Percentiles rank a stretch among this genome's conserved stretches.
phyloP scores from a whole-genome alignment of 2,113 vertebrate genomes.

The Thymallus thymallus region DNA sequence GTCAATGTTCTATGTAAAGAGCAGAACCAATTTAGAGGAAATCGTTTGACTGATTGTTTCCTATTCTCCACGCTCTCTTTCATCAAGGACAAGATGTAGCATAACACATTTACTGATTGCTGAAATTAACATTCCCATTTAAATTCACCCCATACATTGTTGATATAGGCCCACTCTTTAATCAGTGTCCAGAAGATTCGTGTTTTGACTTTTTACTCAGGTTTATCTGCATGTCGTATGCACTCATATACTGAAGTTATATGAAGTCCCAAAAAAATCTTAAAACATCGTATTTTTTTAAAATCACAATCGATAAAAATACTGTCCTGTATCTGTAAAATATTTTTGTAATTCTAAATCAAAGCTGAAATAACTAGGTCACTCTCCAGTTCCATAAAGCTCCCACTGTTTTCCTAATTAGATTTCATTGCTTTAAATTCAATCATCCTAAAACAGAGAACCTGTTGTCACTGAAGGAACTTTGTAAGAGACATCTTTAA shows the following conservation, averaged over 20 bases:
- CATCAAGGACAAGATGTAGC: constrained; percentile 10
- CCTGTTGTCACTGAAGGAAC: no score
- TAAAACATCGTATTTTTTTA: not conserved
- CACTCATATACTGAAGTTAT: no score
- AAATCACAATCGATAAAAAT: not conserved
- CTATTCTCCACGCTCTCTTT: not conserved
- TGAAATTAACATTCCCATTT: no score
- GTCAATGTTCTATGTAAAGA: not conserved
- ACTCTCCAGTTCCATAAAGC: not conserved
- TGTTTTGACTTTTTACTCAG: not conserved
- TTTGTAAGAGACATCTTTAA: not conserved
- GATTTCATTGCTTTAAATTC: not conserved
- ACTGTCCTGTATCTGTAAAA: not conserved
- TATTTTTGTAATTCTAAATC: not conserved
- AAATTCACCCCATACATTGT: not conserved
- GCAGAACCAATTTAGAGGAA: constrained; percentile 13
- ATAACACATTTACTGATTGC: not conserved
- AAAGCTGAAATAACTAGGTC: no score
- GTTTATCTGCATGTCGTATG: no score
- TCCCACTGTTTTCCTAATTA: not conserved
- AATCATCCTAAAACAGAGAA: not conserved
- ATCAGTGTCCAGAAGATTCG: no score
- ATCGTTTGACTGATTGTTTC: constrained; percentile 17
- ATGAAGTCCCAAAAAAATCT: no score
- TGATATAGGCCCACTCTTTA: not conserved